Base-by-base conservation (phyloP, 2,797 vertebrate genomes). In the Pangasius larnaudii region DNA sequence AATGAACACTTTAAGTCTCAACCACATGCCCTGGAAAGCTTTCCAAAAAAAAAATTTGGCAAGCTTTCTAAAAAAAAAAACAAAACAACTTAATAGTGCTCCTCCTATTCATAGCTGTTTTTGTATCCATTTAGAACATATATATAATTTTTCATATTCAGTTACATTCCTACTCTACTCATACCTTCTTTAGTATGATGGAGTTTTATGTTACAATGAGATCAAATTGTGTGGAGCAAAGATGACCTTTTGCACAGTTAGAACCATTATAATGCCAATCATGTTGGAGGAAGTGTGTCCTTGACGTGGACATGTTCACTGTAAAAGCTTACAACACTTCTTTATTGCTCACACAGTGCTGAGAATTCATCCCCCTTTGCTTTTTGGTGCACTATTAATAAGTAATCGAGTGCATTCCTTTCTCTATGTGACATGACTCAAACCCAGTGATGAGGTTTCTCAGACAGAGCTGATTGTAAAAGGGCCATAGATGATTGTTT, bases 401-500 rank as follows among this genome's bases (percentile, higher is more conserved):
- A 87, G 86, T 89, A 90, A 90, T 84, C 30, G 51, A 83, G 56
- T 81, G 58, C 72, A 77, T 75, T 90, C 65, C 19, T 84, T 85
- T 85, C 87, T 58, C 77, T 59, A 49, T n/a, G 39, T 58, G 42
- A 36, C 69, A 86, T 86, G 53, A 88, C 71, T 83, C 39, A 79
- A 61, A 87, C 16, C n/a, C 65, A 49, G 46, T 19, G 67, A 67
- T 84, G 61, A 84, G 27, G 59, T 51, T 79, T 75, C 33, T 77
- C 51, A 77, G 74, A 83, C 11, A 33, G 81, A 0, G 39, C 22
- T 63, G 65, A 58, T 69, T 63, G 72, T 87, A 91, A 87, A 89
- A 78, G 9, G 85, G 59, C 33, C 85, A 75, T 58, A 61, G 87
- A 80, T 75, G 72, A 79, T 42, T 91, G 89, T 88, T 91, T 90